A percentile compares a stretch with the other conserved stretches of the same genome.
These are phyloP conservation scores for Enteromius treurensis DNA, from an alignment of 2,797 vertebrate genomes.

Conservation along the genomic window DNA sequence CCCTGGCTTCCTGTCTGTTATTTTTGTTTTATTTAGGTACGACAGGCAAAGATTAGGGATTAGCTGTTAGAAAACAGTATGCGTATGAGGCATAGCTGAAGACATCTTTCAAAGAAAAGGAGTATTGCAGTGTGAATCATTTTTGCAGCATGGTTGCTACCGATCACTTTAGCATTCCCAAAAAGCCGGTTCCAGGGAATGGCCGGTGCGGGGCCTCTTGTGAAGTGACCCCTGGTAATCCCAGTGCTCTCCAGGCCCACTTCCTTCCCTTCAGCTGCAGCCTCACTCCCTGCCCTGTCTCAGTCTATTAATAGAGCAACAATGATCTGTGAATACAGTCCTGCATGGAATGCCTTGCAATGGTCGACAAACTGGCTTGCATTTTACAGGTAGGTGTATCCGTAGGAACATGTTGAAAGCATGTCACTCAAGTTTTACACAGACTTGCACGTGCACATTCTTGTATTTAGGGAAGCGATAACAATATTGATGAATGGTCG, in stretches of 20 bases:
- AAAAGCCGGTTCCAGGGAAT: conserved; percentile 27
- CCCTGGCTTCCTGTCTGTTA: neutral
- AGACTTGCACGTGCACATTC: neutral
- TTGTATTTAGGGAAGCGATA: neutral
- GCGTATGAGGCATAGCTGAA: neutral
- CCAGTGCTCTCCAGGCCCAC: conserved; percentile 71
- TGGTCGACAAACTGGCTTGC: neutral
- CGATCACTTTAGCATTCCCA: conserved; percentile 28
- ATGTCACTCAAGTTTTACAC: neutral
- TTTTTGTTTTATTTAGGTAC: conserved; percentile 23
- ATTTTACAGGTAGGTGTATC: neutral
- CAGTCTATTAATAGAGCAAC: conserved; percentile 84
- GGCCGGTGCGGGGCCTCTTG: conserved; percentile 61
- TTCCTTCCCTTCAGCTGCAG: conserved; percentile 83
- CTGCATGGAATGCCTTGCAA: neutral
- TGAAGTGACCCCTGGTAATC: conserved; percentile 69
- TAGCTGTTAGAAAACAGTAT: neutral
- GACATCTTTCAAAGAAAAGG: neutral
- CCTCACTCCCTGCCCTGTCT: conserved; percentile 57
- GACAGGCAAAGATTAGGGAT: conserved; percentile 22
- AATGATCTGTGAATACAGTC: conserved; percentile 66
- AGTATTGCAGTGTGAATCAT: neutral
- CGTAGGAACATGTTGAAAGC: neutral
- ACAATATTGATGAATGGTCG: neutral
- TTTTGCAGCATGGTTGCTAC: neutral